These are phyloP conservation scores for Mirounga angustirostris DNA, from an alignment of 2,113 vertebrate species.

Conservation along the genomic window DNA sequence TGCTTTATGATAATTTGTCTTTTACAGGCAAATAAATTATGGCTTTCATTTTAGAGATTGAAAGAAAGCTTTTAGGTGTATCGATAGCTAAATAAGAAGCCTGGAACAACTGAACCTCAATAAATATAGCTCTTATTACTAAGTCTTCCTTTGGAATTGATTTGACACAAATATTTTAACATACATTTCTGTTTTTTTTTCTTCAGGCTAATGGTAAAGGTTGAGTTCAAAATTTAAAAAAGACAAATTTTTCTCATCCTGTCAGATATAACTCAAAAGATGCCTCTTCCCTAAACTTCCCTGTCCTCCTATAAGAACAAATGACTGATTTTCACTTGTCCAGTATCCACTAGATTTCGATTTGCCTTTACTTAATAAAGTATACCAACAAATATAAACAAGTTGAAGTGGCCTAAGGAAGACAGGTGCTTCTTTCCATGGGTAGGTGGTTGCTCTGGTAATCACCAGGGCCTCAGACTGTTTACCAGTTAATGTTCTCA, in stretches of 20 bases:
- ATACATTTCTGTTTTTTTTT: background rate
- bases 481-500: background rate
- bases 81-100: background rate
- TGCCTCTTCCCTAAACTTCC: background rate
- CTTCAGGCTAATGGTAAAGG: background rate
- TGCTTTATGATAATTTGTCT: background rate
- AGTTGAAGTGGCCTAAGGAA: background rate
- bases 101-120: background rate
- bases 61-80: background rate
- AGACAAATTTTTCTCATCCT: background rate
- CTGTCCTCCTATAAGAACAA: background rate
- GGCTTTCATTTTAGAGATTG: background rate
- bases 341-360: background rate
- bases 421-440: background rate
- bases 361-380: background rate
- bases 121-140: background rate
- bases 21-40: conserved; percentile 5
- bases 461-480: background rate
- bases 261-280: background rate
- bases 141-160: background rate
- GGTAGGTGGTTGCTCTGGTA: fast-evolving
- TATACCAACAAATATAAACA: background rate
- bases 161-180: background rate
- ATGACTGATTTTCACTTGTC: background rate
- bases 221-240: background rate